Evolutionary conservation across 2,797 vertebrate species (phyloP).

Genomic region (Hippocampus kuda): DNA sequence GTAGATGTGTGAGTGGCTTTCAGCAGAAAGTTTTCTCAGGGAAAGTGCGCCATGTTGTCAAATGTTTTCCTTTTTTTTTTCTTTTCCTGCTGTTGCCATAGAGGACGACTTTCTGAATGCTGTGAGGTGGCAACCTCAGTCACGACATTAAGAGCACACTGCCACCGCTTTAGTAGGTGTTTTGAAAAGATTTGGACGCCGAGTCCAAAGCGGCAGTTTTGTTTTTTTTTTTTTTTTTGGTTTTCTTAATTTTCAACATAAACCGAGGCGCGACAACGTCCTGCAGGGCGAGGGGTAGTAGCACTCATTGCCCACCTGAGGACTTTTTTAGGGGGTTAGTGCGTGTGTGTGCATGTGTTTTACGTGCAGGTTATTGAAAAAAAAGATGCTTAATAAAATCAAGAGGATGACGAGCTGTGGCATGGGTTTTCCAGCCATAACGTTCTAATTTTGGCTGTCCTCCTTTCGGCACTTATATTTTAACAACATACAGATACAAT

Average conservation of each 20-base stretch:
- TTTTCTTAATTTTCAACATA: background rate
- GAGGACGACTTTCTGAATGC: constrained; percentile 28
- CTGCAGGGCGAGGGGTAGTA: background rate
- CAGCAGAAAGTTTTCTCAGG: constrained; percentile 59
- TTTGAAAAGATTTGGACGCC: background rate
- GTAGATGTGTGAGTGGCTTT: constrained; percentile 24
- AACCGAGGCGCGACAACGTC: background rate
- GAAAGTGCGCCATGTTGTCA: constrained; percentile 78
- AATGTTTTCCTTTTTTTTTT: constrained; percentile 56
- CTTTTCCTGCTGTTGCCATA: constrained; percentile 48
- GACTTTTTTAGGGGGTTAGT: background rate
- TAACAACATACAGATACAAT: background rate
- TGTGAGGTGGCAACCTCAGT: constrained; percentile 9
- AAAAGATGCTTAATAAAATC: too few relatives aligned
- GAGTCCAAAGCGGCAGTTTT: background rate
- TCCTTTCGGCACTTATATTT: background rate
- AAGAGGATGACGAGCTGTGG: too few relatives aligned
- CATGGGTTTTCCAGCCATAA: too few relatives aligned
- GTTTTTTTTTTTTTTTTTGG: background rate
- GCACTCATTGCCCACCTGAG: too few relatives aligned
- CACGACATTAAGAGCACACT: background rate
- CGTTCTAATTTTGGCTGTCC: background rate
- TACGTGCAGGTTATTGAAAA: too few relatives aligned
- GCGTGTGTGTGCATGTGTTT: background rate
- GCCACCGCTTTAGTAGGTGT: background rate